Percentiles rank a stretch among this genome's conserved stretches.
phyloP scores from a whole-genome alignment of 2,113 vertebrate species.

The Lipophrys pholis region DNA sequence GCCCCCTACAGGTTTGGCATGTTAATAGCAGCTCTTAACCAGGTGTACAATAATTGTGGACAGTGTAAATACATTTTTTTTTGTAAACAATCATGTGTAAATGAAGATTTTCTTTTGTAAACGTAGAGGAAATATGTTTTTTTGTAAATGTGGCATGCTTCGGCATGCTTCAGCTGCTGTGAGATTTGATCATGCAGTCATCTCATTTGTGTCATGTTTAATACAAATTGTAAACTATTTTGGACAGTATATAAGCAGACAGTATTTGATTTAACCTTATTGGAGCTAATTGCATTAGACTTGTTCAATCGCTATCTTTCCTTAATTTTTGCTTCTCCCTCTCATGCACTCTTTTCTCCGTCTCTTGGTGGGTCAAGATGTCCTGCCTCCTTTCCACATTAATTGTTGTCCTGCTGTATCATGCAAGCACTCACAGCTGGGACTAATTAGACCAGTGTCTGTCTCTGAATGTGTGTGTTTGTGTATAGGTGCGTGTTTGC shows the following conservation, averaged over 20 bases:
- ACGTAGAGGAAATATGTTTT: no score
- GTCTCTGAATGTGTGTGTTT: conserved; percentile 46
- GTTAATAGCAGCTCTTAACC: no score
- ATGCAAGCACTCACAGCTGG: conserved; percentile 74
- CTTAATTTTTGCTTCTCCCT: conserved; percentile 12
- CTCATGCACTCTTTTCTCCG: conserved; percentile 4
- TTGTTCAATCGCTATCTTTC: conserved; percentile 17
- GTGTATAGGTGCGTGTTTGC: conserved; percentile 26
- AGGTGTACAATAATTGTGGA: no score
- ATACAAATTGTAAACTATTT: no score
- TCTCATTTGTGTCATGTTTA: no score
- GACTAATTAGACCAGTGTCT: conserved; percentile 68
- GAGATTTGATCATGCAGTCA: neutral
- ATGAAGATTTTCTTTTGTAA: no score
- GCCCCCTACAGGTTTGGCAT: no score
- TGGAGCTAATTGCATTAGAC: neutral
- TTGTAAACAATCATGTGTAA: no score
- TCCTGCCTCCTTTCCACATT: conserved; percentile 67
- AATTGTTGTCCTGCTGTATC: conserved; percentile 77
- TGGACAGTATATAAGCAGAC: no score
- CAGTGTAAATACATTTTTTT: no score
- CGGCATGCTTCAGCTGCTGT: conserved; percentile 20
- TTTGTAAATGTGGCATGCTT: no score
- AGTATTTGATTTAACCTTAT: neutral
- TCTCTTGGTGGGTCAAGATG: conserved; percentile 68